Conservation (phyloP, 2,113 vertebrate genomes). For the Corythornis cristatus region DNA sequence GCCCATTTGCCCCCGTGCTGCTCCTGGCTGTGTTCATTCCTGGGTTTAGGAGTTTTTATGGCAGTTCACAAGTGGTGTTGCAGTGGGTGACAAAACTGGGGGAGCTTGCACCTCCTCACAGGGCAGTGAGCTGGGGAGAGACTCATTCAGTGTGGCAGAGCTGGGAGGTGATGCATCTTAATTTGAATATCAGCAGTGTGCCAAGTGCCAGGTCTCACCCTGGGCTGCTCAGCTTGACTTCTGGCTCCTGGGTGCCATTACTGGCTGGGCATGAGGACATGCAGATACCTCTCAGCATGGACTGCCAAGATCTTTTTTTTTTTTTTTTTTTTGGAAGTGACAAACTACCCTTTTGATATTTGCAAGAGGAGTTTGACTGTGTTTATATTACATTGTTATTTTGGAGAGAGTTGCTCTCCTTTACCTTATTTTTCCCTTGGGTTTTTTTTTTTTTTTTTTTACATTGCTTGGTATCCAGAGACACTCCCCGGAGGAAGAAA, state of each 20-base stretch:
- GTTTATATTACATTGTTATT: conserved; percentile 46
- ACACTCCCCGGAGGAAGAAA: neutral
- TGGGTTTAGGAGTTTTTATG: neutral
- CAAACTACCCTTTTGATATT: neutral
- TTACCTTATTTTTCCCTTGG: neutral
- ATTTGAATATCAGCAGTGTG: neutral
- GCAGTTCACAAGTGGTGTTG: neutral
- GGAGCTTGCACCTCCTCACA: neutral
- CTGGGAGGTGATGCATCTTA: neutral
- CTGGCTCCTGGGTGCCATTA: neutral
- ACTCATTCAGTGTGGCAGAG: neutral
- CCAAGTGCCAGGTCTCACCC: neutral
- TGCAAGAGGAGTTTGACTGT: neutral
- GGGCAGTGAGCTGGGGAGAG: neutral
- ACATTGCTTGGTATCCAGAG: neutral
- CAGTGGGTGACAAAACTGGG: neutral
- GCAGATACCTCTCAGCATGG: neutral
- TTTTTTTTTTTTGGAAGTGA: neutral
- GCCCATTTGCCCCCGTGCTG: neutral
- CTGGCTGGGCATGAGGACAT: neutral
- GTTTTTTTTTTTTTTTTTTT: neutral
- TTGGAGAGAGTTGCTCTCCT: neutral
- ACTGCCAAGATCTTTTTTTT: conserved; percentile 10
- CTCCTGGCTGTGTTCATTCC: neutral
- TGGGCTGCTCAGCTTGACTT: neutral